A percentile compares a stretch with the other conserved stretches of the same genome.
phyloP scores from a whole-genome alignment of 2,888 invertebrate species.

The Oeneis ivallda region DNA sequence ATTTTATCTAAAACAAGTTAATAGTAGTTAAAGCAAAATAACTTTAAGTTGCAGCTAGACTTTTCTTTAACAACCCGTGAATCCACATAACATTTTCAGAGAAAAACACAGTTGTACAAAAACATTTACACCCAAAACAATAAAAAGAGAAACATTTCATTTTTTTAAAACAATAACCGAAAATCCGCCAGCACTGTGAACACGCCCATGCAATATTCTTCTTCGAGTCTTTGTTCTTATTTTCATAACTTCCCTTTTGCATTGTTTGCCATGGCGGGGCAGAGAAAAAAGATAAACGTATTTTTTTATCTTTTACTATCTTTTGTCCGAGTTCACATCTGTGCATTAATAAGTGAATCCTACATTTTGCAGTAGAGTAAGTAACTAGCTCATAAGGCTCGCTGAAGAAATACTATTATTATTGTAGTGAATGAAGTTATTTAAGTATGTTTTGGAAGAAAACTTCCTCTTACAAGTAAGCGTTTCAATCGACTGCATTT shows the following conservation, averaged over 20 bases:
- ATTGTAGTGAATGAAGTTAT: not conserved
- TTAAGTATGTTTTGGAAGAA: not conserved
- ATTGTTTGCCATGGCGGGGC: constrained; percentile 26
- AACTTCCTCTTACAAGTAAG: too few species aligned
- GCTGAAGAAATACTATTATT: not conserved
- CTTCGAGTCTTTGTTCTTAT: constrained; percentile 29
- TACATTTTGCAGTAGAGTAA: constrained; percentile 5
- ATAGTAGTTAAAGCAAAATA: not conserved
- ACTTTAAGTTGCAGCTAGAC: not conserved
- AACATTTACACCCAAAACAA: constrained; percentile 12
- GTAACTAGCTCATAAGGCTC: not conserved
- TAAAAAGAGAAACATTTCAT: not conserved
- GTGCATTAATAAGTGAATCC: constrained; percentile 23
- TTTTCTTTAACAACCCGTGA: not conserved
- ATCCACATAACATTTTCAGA: constrained; percentile 1
- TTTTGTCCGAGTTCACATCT: constrained; percentile 30
- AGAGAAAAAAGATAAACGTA: constrained; percentile 26
- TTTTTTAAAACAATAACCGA: constrained; percentile 25
- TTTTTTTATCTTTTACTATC: constrained; percentile 23
- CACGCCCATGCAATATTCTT: constrained; percentile 29
- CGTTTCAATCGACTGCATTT: too few species aligned
- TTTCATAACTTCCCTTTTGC: constrained; percentile 31
- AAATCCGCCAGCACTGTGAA: constrained; percentile 21
- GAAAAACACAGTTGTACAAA: not conserved
- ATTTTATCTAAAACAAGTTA: not conserved